Percentiles rank a stretch among this genome's conserved stretches.
Conservation (phyloP, 64 coral and sea anemone genomes). For the Astreopora myriophthalma region DNA sequence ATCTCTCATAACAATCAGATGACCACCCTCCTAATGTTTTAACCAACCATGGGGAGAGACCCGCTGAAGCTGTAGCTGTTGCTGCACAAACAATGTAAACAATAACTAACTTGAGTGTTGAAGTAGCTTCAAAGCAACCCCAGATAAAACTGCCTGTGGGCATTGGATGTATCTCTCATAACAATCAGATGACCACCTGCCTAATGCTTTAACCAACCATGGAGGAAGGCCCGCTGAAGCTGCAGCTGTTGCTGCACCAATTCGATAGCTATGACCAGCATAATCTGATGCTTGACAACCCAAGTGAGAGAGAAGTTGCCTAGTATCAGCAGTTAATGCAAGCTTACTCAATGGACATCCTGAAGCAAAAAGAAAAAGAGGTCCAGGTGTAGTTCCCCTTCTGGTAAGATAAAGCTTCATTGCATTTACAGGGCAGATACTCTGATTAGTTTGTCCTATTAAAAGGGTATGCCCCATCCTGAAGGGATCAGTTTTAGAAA, state of each 20-base stretch:
- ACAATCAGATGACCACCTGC: conserved; percentile 52
- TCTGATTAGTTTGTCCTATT: conserved; percentile 4
- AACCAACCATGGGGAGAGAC: conserved; percentile 9
- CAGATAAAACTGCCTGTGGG: too few relatives aligned
- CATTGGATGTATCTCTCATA: too few relatives aligned
- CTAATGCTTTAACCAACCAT: conserved; percentile 40
- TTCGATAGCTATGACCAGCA: conserved; percentile 43
- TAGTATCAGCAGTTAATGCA: neutral
- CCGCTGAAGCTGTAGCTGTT: neutral
- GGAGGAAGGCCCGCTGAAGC: conserved; percentile 23
- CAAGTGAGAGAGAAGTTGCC: conserved; percentile 11
- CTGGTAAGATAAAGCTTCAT: neutral
- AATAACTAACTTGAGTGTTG: too few relatives aligned
- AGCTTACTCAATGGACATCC: conserved; percentile 6
- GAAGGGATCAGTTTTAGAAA: conserved; percentile 58
- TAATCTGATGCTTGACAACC: conserved; percentile 14
- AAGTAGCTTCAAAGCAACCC: too few relatives aligned
- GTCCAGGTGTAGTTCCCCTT: neutral
- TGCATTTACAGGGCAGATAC: neutral
- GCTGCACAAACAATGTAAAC: too few relatives aligned
- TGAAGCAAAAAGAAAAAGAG: conserved; percentile 21
- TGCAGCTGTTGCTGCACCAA: conserved; percentile 37
- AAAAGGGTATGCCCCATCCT: conserved; percentile 21
- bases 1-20: neutral
- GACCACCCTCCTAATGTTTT: neutral